phyloP scores from a whole-genome alignment of 2,888 invertebrate genomes.

The Aethes cnicana region DNA sequence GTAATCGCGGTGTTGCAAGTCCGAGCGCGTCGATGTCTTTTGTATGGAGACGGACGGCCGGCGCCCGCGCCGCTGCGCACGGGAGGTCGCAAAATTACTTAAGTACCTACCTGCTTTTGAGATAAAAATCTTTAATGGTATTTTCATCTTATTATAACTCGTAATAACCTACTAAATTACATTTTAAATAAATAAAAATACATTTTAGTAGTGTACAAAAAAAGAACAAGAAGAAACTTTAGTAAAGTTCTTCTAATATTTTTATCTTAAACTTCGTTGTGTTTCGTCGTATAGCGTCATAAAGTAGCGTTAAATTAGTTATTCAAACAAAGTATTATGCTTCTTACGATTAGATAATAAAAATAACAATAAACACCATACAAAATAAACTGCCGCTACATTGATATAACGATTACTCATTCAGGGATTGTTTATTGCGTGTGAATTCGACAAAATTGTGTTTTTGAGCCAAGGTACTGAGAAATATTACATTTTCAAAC shows the following conservation, averaged over 20 bases:
- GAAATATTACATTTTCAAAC: not conserved
- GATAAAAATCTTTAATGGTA: too few relatives aligned
- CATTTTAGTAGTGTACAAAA: too few relatives aligned
- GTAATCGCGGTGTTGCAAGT: conserved; percentile 6
- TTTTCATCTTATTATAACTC: too few relatives aligned
- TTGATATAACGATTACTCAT: conserved; percentile 15
- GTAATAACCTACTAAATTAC: too few relatives aligned
- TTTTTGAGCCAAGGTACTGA: conserved; percentile 13
- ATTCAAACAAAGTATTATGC: not conserved
- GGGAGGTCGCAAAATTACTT: too few relatives aligned
- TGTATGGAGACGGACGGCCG: conserved; percentile 32
- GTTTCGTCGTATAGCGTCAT: too few relatives aligned
- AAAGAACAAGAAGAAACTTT: too few relatives aligned
- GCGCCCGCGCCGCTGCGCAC: not conserved
- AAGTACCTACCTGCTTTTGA: too few relatives aligned
- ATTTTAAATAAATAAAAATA: too few relatives aligned
- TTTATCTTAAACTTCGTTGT: too few relatives aligned
- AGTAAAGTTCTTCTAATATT: too few relatives aligned
- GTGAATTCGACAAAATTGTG: conserved; percentile 16
- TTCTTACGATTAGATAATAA: conserved; percentile 9
- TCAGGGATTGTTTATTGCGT: conserved; percentile 16
- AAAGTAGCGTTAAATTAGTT: conserved; percentile 1
- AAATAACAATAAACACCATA: conserved; percentile 4
- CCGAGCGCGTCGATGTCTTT: conserved; percentile 50
- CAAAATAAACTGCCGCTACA: conserved; percentile 3